Evolutionary conservation across 2,113 vertebrate genomes (phyloP), one percentile per base, ranked within the genome.

Genomic region (Platichthys stellatus): DNA sequence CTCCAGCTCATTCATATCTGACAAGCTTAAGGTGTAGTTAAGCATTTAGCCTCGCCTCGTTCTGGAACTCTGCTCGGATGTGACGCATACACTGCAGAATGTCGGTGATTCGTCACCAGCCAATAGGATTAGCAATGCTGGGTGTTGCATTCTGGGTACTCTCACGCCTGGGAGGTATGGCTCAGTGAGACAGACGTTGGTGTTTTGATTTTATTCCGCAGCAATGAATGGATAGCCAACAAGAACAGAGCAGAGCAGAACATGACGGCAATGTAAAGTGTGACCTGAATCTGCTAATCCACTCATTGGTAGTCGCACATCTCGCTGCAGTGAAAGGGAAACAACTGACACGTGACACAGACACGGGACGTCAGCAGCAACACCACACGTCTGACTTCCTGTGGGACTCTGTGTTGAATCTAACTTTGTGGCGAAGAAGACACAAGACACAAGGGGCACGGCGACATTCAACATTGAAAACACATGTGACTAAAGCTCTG

Each of bases 1-100:
- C 76, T 81, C 83, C 69, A 80, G 73, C 77, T 84, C 85, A 87
- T 83, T 91, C 87, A 90, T 84, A 89, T 87, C 73, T 78, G 84
- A 86, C 82, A 80, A 81, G 85, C 86, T 81, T 72, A 80, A 86
- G 64, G 63, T 86, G 73, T 76, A 80, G 82, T 86, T 86, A 80
- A 83, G 82, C 82, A 82, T 87, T 89, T 87, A 88, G 82, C 65
- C 21, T 84, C 18, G 58, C 58, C 62, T 72, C 69, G 63, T 70
- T 53, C 86, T 72, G 87, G 80, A 74, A 67, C 78, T 63, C 66
- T 15, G 62, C 73, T 82, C 49, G 1, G 72, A 69, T 59, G 81
- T 87, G 90, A 90, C 86, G 89, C 90, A 90, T 72, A 56, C 81
- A 43, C 11, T 80, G 86, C 81, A 81, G 81, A 72, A 45, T 49